These are phyloP conservation scores for Hestina assimilis DNA, from an alignment of 1,140 invertebrate species.

Conservation along the genomic window DNA sequence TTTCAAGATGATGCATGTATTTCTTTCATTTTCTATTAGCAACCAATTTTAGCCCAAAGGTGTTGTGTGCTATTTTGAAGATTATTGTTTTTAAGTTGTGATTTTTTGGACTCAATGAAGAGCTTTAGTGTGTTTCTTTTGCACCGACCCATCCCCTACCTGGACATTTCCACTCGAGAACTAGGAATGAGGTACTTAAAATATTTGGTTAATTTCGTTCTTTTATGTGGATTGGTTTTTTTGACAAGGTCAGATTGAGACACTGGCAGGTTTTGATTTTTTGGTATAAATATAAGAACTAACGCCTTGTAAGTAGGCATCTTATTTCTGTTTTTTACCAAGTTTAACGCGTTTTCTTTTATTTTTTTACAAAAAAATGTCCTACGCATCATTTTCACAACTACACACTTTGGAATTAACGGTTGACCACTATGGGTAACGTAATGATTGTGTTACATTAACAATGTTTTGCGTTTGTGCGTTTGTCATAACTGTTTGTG, in stretches of 20 bases:
- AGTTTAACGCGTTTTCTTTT: slow-evolving; percentile 45
- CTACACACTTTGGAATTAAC: slow-evolving; percentile 53
- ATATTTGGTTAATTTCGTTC: slow-evolving; percentile 36
- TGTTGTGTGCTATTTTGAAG: slow-evolving; percentile 57
- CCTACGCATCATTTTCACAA: slow-evolving; percentile 46
- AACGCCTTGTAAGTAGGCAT: slow-evolving; percentile 54
- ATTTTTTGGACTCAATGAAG: slow-evolving; percentile 71
- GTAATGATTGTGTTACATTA: slow-evolving; percentile 46
- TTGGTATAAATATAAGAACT: slow-evolving; percentile 41
- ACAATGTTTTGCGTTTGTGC: slow-evolving; percentile 34
- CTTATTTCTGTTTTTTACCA: slow-evolving; percentile 42
- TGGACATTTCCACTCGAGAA: slow-evolving; percentile 69
- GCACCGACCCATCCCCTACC: slow-evolving; percentile 60
- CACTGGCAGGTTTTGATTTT: slow-evolving; percentile 56
- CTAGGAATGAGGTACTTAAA: slow-evolving; percentile 55
- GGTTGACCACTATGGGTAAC: slow-evolving; percentile 56
- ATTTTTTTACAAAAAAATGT: slow-evolving; percentile 55
- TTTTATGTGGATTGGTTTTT: slow-evolving; percentile 45
- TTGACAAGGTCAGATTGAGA: slow-evolving; percentile 60
- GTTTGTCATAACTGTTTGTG: slow-evolving; percentile 26
- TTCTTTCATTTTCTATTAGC: slow-evolving; percentile 35
- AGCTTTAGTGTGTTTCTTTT: slow-evolving; percentile 69
- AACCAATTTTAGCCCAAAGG: slow-evolving; percentile 62
- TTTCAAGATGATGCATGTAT: slow-evolving; percentile 37
- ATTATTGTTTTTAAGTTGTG: slow-evolving; percentile 33